Percentiles rank a stretch among this genome's conserved stretches.
These are phyloP conservation scores for Lissonota sp. DNA, from an alignment of 2,888 invertebrate species.

Conservation along the genomic window DNA sequence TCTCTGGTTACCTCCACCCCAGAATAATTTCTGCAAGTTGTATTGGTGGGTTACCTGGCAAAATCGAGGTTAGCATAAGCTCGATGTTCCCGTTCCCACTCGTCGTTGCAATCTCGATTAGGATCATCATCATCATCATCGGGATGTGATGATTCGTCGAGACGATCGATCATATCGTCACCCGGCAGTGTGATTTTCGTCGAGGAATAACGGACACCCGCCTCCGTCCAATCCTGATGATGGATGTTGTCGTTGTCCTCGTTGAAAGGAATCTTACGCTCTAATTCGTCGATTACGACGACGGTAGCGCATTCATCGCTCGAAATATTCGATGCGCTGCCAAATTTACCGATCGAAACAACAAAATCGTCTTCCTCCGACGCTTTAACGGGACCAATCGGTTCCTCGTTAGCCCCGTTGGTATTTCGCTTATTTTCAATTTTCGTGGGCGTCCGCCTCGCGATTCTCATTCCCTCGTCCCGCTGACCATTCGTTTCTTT, in stretches of 20 bases:
- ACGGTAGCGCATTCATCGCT: slow-evolving; percentile 77
- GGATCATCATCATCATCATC: slow-evolving; percentile 63
- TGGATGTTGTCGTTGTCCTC: slow-evolving; percentile 78
- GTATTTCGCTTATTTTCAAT: slow-evolving; percentile 16
- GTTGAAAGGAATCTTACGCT: slow-evolving; percentile 71
- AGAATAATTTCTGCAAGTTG: neutral
- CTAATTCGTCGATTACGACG: slow-evolving; percentile 78
- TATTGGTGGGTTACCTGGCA: slow-evolving; percentile 76
- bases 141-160: slow-evolving; percentile 71
- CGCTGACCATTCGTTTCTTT: neutral
- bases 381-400: neutral
- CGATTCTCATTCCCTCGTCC: neutral
- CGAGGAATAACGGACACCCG: slow-evolving; percentile 81
- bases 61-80: slow-evolving; percentile 77
- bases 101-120: slow-evolving; percentile 33
- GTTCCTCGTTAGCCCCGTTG: slow-evolving; percentile 27
- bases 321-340: slow-evolving; percentile 65
- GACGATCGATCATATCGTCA: slow-evolving; percentile 72
- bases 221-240: slow-evolving; percentile 81
- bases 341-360: slow-evolving; percentile 3
- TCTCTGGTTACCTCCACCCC: too few species aligned
- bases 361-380: slow-evolving; percentile 10
- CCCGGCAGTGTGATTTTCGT: slow-evolving; percentile 80
- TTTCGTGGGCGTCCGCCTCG: slow-evolving; percentile 35
- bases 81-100: slow-evolving; percentile 59